phyloP scores from a whole-genome alignment of 1,140 invertebrate species.

The Hydropsyche tenuis region DNA sequence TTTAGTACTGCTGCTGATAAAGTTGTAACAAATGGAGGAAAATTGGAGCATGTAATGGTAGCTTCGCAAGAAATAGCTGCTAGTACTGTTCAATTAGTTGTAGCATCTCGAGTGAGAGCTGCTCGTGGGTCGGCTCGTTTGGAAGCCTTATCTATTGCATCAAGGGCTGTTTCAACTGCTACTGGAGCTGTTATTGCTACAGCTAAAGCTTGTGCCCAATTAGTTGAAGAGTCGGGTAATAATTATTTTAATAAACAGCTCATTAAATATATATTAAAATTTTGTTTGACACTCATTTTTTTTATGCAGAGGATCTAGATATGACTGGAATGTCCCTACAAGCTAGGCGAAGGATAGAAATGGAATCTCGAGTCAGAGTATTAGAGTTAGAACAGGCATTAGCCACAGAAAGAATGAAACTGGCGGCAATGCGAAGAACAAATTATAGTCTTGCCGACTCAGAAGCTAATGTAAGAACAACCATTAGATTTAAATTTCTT shows the following conservation, averaged over 20 bases:
- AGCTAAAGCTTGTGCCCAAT: slow-evolving; percentile 84
- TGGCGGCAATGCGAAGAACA: slow-evolving; percentile 86
- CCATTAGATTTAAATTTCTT: neutral
- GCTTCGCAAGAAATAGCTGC: slow-evolving; percentile 97
- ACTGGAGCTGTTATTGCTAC: slow-evolving; percentile 93
- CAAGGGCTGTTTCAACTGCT: slow-evolving; percentile 84
- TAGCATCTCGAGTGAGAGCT: slow-evolving; percentile 92
- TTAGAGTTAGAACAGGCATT: slow-evolving; percentile 91
- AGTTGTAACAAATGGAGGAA: slow-evolving; percentile 84
- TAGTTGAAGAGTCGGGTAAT: slow-evolving; percentile 77
- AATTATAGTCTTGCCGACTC: slow-evolving; percentile 88
- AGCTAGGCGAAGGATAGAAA: slow-evolving; percentile 93
- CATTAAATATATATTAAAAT: slow-evolving; percentile 10
- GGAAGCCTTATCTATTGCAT: slow-evolving; percentile 79
- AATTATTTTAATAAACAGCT: neutral
- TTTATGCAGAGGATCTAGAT: slow-evolving; percentile 72
- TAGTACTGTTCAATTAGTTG: slow-evolving; percentile 95
- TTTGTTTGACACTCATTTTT: slow-evolving; percentile 4
- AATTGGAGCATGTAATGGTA: slow-evolving; percentile 93
- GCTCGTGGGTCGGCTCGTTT: slow-evolving; percentile 82
- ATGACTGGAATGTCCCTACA: slow-evolving; percentile 88
- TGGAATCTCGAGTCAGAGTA: slow-evolving; percentile 92
- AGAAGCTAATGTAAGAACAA: slow-evolving; percentile 19
- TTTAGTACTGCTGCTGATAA: slow-evolving; percentile 90
- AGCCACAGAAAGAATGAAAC: slow-evolving; percentile 81